Evolutionary conservation across 1,140 invertebrate genomes (phyloP), one percentile per base, ranked within the genome.

Genomic region (Hyles vespertilio): DNA sequence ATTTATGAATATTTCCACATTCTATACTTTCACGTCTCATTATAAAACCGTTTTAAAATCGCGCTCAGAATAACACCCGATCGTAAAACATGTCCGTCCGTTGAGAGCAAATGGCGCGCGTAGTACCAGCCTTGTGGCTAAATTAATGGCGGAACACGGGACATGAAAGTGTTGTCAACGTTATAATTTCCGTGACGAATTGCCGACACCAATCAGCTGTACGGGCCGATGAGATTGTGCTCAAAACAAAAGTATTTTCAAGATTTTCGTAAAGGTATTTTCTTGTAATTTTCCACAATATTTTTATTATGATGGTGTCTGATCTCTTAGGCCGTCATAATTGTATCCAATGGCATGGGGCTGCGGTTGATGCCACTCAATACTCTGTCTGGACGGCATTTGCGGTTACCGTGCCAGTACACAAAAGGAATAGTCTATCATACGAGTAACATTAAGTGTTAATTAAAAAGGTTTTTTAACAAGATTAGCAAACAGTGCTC

Each of bases 21-120:
- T n/a, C 12, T 5, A 48, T 22, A 1, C 22, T 22, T 22, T 22
- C 22, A 22, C 22, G 22, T 44, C 34, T 2, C 48, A 36, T 40
- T 40, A 40, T 43, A n/a, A 33, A 51, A 50, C 44, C 53, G 53
- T 46, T 61, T 45, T n/a, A 44, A 51, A 43, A n/a, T 61, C 59
- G 44, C 56, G 36, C 53, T 51, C 32, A 43, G 4, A 55, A 43
- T 55, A 50, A 50, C 3, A 40, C 36, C 52, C 34, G 2, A n/a
- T 36, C 34, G 43, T 45, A 51, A 51, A 51, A 51, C 22, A 54
- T 54, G 36, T 54, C 52, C 8, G 36, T 54, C 52, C 34, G 52
- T 12, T 32, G 22, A 34, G 3, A 34, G 52, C 7, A 44, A 54
- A 54, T 54, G 52, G 52, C 32, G 52, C 52, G 36, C 10, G 11